Evolutionary conservation across 2,797 vertebrate species (phyloP), one percentile per base, ranked within the genome.

Genomic region (Staurois parvus): DNA sequence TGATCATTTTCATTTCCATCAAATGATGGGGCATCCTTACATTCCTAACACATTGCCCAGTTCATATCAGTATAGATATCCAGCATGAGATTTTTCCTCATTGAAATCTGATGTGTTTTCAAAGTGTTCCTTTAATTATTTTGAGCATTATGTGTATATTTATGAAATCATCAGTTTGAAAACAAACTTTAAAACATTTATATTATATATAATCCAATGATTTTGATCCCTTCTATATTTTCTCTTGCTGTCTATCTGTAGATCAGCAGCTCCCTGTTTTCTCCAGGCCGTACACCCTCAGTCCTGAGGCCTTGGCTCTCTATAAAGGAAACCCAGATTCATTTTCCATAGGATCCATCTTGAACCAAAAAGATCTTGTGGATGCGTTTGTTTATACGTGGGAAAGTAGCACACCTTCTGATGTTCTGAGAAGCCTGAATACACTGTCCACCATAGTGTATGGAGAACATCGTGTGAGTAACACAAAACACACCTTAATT

Each of bases 331-430:
- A 15, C 3, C 84, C 84, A 0, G 80, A 89, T 10, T 90, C 91
- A 81, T 93, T 95, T 88, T 92, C 91, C 0, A 85, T 86, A 48
- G 92, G 91, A n/a, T 84, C 90, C 45, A 66, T 86, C 0, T 88
- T 94, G 73, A 92, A 90, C 56, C 90, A 87, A 42, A 87, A 91
- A n/a, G 89, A 94, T 88, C 92, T 96, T 30, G 88, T 96, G 29
- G 96, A 96, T 40, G 94, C 95, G 1, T 92, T 97, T 72, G 94
- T 95, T 85, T 96, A 94, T 28, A 89, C 88, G 0, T 85, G 87
- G 80, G 77, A 88, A 52, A 40, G 70, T 3, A 91, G 91, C 32
- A 24, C 29, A 64, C 89, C 82, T 13, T 89, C 85, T 88, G 88
- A 84, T 67, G 91, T 89, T 0, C 15, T 85, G 68, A 56, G n/a